A percentile compares a stretch with the other conserved stretches of the same genome.
These are phyloP conservation scores for Osmerus mordax DNA, from an alignment of 2,113 vertebrate genomes.

Conservation along the genomic window DNA sequence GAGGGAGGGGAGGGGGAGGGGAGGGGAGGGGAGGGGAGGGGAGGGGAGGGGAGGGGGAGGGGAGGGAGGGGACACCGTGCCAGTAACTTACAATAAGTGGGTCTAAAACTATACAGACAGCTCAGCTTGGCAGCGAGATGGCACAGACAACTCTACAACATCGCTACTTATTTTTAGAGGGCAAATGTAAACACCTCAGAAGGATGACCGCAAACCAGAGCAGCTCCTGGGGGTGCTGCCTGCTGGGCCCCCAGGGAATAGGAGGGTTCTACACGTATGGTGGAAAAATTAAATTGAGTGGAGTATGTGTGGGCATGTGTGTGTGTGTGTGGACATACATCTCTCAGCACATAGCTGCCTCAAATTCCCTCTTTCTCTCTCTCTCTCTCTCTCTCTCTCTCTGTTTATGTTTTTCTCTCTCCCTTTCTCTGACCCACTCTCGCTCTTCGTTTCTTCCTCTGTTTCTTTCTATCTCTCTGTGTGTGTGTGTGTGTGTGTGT, in stretches of 20 bases:
- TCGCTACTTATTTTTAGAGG: conserved; percentile 36
- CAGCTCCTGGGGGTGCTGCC: conserved; percentile 15
- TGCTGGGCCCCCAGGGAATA: neutral
- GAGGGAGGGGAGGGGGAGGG: too few species aligned
- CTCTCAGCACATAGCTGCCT: neutral
- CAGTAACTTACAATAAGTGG: neutral
- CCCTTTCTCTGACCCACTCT: neutral
- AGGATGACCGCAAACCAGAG: conserved; percentile 36
- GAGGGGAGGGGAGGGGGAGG: too few species aligned
- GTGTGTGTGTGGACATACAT: neutral
- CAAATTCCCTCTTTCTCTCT: neutral
- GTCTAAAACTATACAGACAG: neutral
- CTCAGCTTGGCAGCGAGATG: neutral
- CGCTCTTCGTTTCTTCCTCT: neutral
- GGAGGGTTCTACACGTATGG: neutral
- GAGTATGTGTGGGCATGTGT: neutral
- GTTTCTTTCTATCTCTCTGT: neutral
- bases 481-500: conserved; percentile 2
- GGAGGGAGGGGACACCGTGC: neutral
- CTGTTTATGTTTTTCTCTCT: neutral
- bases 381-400: neutral
- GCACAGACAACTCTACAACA: conserved; percentile 23
- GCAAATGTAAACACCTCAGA: conserved; percentile 40
- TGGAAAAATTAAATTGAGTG: neutral
- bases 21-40: too few species aligned